Conservation (phyloP, 92 coral and sea anemone species). For the Pocillopora meandrina region DNA sequence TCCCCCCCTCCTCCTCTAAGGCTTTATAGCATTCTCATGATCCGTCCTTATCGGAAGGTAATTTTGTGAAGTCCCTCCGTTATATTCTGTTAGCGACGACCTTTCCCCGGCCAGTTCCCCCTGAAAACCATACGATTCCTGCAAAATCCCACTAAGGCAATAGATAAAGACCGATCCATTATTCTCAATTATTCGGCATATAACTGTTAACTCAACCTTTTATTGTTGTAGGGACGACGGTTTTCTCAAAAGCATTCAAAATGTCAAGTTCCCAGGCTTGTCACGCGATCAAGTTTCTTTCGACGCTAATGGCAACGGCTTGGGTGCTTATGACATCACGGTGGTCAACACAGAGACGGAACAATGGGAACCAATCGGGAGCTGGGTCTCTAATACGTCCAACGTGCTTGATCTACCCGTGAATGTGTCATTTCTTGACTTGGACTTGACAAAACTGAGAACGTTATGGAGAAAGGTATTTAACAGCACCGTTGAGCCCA, state of each 20-base stretch:
- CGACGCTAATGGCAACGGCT: slow-evolving; percentile 77
- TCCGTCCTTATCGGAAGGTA: too few relatives aligned
- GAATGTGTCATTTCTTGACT: slow-evolving; percentile 58
- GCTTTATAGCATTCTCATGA: too few relatives aligned
- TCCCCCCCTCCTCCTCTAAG: too few relatives aligned
- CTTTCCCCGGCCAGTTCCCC: too few relatives aligned
- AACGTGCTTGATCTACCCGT: slow-evolving; percentile 44
- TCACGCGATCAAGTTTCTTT: slow-evolving; percentile 81
- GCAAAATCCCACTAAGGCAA: too few relatives aligned
- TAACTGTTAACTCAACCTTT: neutral
- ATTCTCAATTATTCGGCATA: neutral
- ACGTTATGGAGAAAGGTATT: slow-evolving; percentile 53
- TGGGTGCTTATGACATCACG: slow-evolving; percentile 74
- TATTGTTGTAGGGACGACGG: slow-evolving; percentile 36
- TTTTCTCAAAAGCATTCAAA: slow-evolving; percentile 65
- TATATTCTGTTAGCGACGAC: too few relatives aligned
- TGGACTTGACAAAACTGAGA: slow-evolving; percentile 42
- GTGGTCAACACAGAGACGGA: slow-evolving; percentile 69
- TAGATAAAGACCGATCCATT: too few relatives aligned
- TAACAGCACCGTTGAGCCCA: slow-evolving; percentile 43
- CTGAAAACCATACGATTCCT: too few relatives aligned
- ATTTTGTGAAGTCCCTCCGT: too few relatives aligned
- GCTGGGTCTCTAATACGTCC: slow-evolving; percentile 70
- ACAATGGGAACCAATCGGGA: slow-evolving; percentile 62
- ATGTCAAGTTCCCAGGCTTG: slow-evolving; percentile 61